These are phyloP conservation scores for Steatornis caripensis DNA, from an alignment of 2,113 vertebrate genomes.

Conservation along the genomic window DNA sequence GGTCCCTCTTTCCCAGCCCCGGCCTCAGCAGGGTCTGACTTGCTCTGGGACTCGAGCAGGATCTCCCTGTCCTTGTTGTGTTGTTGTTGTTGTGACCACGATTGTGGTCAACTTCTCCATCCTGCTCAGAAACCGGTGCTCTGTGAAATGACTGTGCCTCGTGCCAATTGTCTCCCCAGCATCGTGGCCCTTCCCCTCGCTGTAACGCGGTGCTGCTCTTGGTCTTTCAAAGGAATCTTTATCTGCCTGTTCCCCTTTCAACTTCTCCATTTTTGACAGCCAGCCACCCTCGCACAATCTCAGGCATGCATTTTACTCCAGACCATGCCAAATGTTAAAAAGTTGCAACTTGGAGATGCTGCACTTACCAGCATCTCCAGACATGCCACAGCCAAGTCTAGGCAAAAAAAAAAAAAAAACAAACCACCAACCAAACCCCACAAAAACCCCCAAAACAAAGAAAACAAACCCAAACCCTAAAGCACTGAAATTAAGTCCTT, in stretches of 20 bases:
- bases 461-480: too few species aligned
- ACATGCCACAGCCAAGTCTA: neutral
- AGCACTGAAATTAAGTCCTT: neutral
- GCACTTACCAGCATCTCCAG: neutral
- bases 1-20: neutral
- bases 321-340: neutral
- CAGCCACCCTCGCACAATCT: neutral
- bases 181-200: neutral
- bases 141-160: accelerated
- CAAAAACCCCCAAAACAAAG: neutral
- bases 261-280: neutral
- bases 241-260: neutral
- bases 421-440: too few species aligned
- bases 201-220: neutral
- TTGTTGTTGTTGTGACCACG: too few species aligned
- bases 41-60: neutral
- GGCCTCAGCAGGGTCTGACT: accelerated
- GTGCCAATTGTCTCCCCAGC: neutral
- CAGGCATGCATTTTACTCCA: neutral
- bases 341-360: neutral
- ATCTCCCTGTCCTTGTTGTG: neutral
- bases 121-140: neutral
- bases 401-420: neutral
- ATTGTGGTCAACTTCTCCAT: accelerated
- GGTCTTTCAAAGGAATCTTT: neutral